phyloP scores from a whole-genome alignment of 2,888 invertebrate genomes.

The Herminia tarsipennalis region DNA sequence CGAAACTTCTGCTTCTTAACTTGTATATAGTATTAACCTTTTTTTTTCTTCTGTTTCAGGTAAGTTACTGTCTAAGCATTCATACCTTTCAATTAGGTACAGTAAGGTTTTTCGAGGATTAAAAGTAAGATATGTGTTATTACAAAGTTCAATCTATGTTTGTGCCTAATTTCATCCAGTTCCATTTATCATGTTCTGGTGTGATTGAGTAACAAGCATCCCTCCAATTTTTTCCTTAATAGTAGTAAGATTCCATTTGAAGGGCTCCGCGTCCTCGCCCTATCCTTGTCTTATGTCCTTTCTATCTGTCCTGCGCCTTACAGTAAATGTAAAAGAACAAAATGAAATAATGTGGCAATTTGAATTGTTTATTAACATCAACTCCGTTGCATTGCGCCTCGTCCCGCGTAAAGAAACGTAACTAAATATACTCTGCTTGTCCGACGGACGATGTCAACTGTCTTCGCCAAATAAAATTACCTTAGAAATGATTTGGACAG shows the following conservation, averaged over 20 bases:
- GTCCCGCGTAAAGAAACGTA: slow-evolving; percentile 13
- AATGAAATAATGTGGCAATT: slow-evolving; percentile 11
- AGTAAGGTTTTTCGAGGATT: too few relatives aligned
- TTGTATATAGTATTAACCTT: background rate
- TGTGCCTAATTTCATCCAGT: too few relatives aligned
- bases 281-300: background rate
- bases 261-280: too few relatives aligned
- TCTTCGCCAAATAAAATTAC: slow-evolving; percentile 38
- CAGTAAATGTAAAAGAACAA: background rate
- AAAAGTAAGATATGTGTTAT: too few relatives aligned
- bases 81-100: too few relatives aligned
- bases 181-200: background rate
- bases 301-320: background rate
- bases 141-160: too few relatives aligned
- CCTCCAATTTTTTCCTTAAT: too few relatives aligned
- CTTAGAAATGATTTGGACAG: slow-evolving; percentile 39
- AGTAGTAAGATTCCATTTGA: too few relatives aligned
- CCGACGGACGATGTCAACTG: slow-evolving; percentile 17
- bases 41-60: slow-evolving; percentile 1
- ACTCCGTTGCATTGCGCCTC: background rate
- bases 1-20: background rate
- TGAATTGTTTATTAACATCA: slow-evolving; percentile 16
- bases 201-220: too few relatives aligned
- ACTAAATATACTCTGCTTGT: slow-evolving; percentile 28
- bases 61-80: background rate